Percentiles rank a stretch among this genome's conserved stretches.
Conservation (phyloP, 2,113 vertebrate genomes). For the Prunella fulvescens region DNA sequence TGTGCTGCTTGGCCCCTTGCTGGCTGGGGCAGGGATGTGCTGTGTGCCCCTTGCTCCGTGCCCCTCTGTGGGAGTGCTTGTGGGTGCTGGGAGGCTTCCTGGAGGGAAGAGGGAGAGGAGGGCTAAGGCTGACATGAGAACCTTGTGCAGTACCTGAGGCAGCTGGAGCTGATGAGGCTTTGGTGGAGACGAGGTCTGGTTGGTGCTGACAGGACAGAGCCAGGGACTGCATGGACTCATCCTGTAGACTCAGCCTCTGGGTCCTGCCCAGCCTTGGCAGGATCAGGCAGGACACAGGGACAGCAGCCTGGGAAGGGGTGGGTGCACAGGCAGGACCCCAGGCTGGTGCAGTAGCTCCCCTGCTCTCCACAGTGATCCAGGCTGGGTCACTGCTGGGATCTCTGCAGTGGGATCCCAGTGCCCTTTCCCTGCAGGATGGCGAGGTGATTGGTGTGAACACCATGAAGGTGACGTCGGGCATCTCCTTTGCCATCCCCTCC, state of each 20-base stretch:
- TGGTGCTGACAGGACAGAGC: background rate
- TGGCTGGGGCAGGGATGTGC: background rate
- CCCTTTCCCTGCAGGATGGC: conserved; percentile 79
- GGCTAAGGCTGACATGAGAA: no score
- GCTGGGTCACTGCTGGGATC: background rate
- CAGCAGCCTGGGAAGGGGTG: background rate
- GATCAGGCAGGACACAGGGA: background rate
- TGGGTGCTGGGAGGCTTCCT: background rate
- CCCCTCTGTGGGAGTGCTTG: rapidly evolving
- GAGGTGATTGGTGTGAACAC: conserved; percentile 98
- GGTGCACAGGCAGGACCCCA: rapidly evolving
- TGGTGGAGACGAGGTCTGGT: rapidly evolving
- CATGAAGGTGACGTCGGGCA: conserved; percentile 95
- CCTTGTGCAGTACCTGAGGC: background rate
- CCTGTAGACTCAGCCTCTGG: background rate
- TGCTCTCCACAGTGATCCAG: background rate
- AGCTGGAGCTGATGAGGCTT: background rate
- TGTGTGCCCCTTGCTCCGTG: rapidly evolving
- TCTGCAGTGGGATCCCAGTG: background rate
- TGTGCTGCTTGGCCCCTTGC: background rate
- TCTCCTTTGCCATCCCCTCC: conserved; percentile 96
- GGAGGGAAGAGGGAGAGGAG: background rate
- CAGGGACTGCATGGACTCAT: background rate
- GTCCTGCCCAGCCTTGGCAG: background rate
- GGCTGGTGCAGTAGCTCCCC: background rate